Conservation (phyloP, 1,140 invertebrate species). For the Temnothorax curvispinosus region DNA sequence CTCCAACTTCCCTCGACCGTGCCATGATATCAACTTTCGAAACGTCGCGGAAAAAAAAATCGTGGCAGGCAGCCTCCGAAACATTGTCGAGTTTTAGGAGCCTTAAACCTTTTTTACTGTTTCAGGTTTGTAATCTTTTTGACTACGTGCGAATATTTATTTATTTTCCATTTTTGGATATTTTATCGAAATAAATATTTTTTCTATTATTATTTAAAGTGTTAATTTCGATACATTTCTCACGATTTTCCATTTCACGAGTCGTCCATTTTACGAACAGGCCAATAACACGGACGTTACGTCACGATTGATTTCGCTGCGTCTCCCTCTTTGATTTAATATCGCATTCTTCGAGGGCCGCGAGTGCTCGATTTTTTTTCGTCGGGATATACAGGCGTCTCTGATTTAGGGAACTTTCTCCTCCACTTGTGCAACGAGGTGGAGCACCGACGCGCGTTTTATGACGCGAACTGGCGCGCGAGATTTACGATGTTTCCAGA, state of each 20-base stretch:
- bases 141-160: not conserved
- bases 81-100: not conserved
- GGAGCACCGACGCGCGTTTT: conserved; percentile 50
- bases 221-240: not conserved
- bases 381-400: conserved; percentile 14
- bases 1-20: conserved; percentile 19
- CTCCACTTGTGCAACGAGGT: conserved; percentile 56
- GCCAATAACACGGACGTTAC: conserved; percentile 20
- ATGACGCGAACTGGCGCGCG: conserved; percentile 46
- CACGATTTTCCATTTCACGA: not conserved
- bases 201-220: not conserved
- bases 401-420: conserved; percentile 61
- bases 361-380: conserved; percentile 37
- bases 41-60: conserved; percentile 40
- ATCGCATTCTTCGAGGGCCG: conserved; percentile 1
- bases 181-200: not conserved
- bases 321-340: conserved; percentile 41
- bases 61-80: not conserved
- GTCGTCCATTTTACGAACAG: not conserved
- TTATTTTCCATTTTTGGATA: not conserved
- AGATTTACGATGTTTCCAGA: conserved; percentile 57
- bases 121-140: not conserved
- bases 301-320: conserved; percentile 22
- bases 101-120: not conserved
- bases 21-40: conserved; percentile 20